Conservation (phyloP, 2,113 vertebrate species). For the Triplophysa tibetana region DNA sequence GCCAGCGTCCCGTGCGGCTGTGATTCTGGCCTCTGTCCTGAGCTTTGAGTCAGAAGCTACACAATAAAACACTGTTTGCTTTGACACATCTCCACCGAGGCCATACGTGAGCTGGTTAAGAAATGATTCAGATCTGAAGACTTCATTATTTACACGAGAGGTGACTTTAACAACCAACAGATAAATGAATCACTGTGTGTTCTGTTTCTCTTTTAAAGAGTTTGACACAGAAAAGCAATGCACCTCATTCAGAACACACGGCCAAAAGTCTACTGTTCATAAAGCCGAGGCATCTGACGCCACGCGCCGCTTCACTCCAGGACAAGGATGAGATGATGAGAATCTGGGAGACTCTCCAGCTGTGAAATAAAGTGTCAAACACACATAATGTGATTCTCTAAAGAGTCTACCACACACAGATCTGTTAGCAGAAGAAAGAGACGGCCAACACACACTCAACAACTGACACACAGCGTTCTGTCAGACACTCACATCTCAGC, state of each 20-base stretch:
- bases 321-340: not conserved
- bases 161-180: too few species aligned
- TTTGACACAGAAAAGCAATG: not conserved
- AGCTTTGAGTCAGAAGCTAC: not conserved
- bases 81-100: not conserved
- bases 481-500: not conserved
- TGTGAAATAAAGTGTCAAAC: not conserved
- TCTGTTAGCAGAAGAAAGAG: not conserved
- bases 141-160: not conserved
- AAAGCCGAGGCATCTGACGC: not conserved
- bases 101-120: not conserved
- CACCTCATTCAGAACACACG: not conserved
- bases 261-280: not conserved
- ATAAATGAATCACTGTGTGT: too few species aligned
- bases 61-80: slow-evolving; percentile 9
- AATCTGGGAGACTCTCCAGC: slow-evolving; percentile 4
- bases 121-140: not conserved
- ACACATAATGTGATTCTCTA: not conserved
- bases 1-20: not conserved
- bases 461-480: slow-evolving; percentile 24
- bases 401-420: slow-evolving; percentile 8
- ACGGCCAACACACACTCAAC: slow-evolving; percentile 43
- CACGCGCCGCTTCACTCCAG: not conserved
- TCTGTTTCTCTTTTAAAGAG: not conserved
- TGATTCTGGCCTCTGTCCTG: not conserved